Conservation (phyloP, 2,113 vertebrate species). For the Corythaixoides concolor region DNA sequence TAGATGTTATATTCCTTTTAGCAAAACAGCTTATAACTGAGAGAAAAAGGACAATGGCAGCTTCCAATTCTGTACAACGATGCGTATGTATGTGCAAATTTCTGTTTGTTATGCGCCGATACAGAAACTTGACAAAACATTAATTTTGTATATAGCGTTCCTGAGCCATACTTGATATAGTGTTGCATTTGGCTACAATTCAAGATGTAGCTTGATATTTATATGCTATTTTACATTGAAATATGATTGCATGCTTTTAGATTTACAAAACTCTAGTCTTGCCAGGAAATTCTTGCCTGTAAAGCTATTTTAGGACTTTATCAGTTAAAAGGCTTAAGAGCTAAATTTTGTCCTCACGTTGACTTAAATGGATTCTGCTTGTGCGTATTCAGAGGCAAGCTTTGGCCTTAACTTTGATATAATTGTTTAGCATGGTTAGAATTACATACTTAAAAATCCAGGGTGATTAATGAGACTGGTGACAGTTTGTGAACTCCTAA, state of each 20-base stretch:
- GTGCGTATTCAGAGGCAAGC: neutral
- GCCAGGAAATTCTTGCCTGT: conserved; percentile 63
- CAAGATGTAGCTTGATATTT: conserved; percentile 50
- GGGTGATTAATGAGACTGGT: conserved; percentile 24
- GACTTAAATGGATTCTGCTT: conserved; percentile 20
- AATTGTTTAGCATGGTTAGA: conserved; percentile 26
- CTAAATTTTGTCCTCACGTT: conserved; percentile 12
- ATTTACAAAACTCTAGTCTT: conserved; percentile 45
- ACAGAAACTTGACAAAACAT: conserved; percentile 31
- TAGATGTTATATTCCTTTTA: neutral
- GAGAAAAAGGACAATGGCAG: neutral
- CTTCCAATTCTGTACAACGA: neutral
- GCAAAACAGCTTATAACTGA: neutral
- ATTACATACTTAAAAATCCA: neutral
- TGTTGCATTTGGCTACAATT: conserved; percentile 46
- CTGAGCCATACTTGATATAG: neutral
- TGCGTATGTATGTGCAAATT: neutral
- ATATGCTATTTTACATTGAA: conserved; percentile 55
- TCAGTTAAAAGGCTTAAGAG: conserved; percentile 54
- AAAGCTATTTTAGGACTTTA: conserved; percentile 57
- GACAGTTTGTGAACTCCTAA: conserved; percentile 23
- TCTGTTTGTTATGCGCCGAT: neutral
- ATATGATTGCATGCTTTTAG: conserved; percentile 55
- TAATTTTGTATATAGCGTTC: neutral
- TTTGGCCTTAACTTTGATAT: conserved; percentile 17